Conservation (phyloP, 2,797 vertebrate species). For the Anolis apletophallus region DNA sequence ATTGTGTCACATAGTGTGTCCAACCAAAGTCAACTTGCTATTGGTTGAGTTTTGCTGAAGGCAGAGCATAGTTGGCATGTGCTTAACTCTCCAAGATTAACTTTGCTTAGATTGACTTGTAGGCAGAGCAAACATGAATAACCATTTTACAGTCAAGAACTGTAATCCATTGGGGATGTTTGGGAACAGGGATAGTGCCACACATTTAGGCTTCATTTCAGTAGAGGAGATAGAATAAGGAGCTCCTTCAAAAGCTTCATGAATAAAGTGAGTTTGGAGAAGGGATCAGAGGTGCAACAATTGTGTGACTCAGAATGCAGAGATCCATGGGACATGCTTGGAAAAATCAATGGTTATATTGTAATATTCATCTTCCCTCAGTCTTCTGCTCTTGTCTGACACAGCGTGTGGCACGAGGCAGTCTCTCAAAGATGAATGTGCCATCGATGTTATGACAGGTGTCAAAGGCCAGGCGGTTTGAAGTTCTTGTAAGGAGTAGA, state of each 20-base stretch:
- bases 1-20: background rate
- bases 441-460: background rate
- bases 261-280: background rate
- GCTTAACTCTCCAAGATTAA: background rate
- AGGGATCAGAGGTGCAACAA: background rate
- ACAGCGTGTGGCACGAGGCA: background rate
- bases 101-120: background rate
- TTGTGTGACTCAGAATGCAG: background rate
- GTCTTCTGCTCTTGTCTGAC: slow-evolving; percentile 6
- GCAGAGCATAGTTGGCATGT: background rate
- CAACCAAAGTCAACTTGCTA: background rate
- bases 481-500: slow-evolving; percentile 14
- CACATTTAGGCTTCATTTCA: background rate
- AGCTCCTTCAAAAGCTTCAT: background rate
- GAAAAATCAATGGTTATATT: background rate
- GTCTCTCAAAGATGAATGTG: background rate
- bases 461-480: slow-evolving; percentile 9
- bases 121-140: no score
- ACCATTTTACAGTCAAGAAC: background rate
- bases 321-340: background rate
- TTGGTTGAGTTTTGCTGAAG: no score
- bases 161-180: background rate
- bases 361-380: background rate
- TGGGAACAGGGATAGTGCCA: background rate
- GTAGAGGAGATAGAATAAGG: no score